Conservation (phyloP, 1,140 invertebrate genomes). For the Anadara kagoshimensis region DNA sequence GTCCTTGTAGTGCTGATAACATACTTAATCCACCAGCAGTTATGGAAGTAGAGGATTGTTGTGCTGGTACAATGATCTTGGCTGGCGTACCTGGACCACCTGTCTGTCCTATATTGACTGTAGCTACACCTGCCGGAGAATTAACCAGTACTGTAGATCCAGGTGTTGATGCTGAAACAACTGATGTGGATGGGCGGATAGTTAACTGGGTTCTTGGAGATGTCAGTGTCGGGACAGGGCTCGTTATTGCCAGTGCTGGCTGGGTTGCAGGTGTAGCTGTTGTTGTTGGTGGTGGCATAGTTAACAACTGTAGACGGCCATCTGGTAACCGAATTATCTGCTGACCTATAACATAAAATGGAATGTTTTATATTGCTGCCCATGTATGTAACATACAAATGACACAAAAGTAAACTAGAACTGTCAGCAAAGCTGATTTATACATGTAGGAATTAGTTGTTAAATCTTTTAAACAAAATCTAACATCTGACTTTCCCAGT, state of each 20-base stretch:
- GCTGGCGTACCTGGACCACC: constrained; percentile 28
- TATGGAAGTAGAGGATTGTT: background rate
- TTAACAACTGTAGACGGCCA: constrained; percentile 92
- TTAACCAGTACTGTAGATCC: background rate
- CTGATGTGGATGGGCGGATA: background rate
- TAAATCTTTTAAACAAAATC: too few relatives aligned
- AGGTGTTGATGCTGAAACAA: constrained; percentile 1
- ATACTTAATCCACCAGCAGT: background rate
- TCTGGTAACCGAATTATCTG: constrained; percentile 94
- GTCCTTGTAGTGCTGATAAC: background rate
- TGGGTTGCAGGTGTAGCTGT: constrained; percentile 34
- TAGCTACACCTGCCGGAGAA: constrained; percentile 5
- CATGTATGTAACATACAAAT: too few relatives aligned
- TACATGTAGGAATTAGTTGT: too few relatives aligned
- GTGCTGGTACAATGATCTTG: constrained; percentile 42
- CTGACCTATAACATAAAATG: constrained; percentile 78
- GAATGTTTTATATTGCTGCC: too few relatives aligned
- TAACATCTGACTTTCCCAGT: too few relatives aligned
- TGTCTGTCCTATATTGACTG: background rate
- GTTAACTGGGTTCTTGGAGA: constrained; percentile 5
- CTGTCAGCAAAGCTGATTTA: too few relatives aligned
- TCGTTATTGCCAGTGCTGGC: constrained; percentile 36
- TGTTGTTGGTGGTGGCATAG: constrained; percentile 69
- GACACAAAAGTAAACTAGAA: too few relatives aligned
- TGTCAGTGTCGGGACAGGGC: constrained; percentile 2